Evolutionary conservation across 2,888 invertebrate genomes (phyloP), one percentile per base, ranked within the genome.

Genomic region (Pecten maximus): DNA sequence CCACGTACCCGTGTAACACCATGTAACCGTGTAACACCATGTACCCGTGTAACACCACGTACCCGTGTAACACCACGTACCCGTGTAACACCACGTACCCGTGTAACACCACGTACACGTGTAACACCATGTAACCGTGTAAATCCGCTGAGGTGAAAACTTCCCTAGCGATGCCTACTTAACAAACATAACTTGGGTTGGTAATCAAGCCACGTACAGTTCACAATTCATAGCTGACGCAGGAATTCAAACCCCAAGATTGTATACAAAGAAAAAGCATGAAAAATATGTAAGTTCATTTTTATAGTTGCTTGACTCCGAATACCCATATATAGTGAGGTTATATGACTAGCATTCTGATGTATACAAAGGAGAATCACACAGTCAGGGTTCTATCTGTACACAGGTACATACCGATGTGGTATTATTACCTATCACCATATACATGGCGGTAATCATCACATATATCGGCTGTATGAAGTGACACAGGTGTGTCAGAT

Each of bases 151-250:
- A 74, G 35, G 28, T 74, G 74, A 74, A 44, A 44, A 15, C 74
- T 12, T 74, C 28, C 3, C 74, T 35, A 0, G 74, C 50, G 19
- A 54, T 54, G 23, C n/a, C 2, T 74, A 35, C 23, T 28, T 28
- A 74, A 35, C 74, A 28, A 6, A 23, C 74, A 28, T 28, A 15
- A 12, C 28, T 6, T 35, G n/a, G 74, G 74, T 74, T 74, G 35
- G 87, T 87, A 90, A 40, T 28, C 90, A 44, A 40, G 39, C 88
- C 90, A 90, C 90, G 90, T 90, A 40, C 23, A 10, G 88, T 35
- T 28, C 40, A 28, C 54, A 74, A 88, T 60, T 44, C 74, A 50
- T 40, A 74, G 60, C 90, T 90, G 54, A 35, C 74, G 40, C 44
- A 50, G 88, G 88, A 90, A 90, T 90, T 88, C 44, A 19, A 48